Base-by-base conservation (phyloP, 2,888 invertebrate genomes). In the Microdon myrmicae region DNA sequence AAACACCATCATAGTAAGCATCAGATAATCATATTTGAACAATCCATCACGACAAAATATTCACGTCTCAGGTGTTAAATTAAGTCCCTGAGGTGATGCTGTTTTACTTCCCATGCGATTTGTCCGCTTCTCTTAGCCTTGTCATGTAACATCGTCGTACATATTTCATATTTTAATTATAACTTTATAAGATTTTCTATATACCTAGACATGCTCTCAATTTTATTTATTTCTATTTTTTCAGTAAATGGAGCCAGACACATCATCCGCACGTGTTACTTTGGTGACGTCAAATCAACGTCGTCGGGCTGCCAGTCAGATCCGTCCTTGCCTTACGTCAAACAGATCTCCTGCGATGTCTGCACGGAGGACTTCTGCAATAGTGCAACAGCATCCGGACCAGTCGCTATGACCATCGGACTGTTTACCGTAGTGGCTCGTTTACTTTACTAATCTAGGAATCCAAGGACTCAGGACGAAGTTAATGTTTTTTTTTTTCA, bases 301-400 rank as follows among this genome's bases (percentile, higher is more conserved):
- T 56, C 71, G 3, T 20, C 31, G 1, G 78, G 79, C 7, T 78
- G 79, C 53, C 68, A 70, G 16, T 8, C 59, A 0, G 78, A 79
- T 69, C 74, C 75, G 8, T 26, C 71, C 0, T 41, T 73, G 49
- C 71, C 74, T n/a, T 70, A 70, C 17, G 59, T 71, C 56, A 77
- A 72, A 59, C 73, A 75, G 48, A 41, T 76, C 29, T 61, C 71
- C 23, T 79, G 78, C 35, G 72, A 77, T 17, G 76, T 77, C 3
- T 78, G 78, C 60, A 47, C 67, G 19, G 68, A 69, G 29, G 71
- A 79, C 39, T 68, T 72, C 39, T 78, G 78, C 66, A 79, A 78
- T 28, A 70, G 74, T 8, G 71, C 78, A 34, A 53, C 70, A 17
- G 51, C 70, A 23, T 31, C 71, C 25, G 70, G 70, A 9, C 75